A percentile compares a stretch with the other conserved stretches of the same genome.
Evolutionary conservation across 2,113 vertebrate species (phyloP).

Genomic region (Corvus cornix): DNA sequence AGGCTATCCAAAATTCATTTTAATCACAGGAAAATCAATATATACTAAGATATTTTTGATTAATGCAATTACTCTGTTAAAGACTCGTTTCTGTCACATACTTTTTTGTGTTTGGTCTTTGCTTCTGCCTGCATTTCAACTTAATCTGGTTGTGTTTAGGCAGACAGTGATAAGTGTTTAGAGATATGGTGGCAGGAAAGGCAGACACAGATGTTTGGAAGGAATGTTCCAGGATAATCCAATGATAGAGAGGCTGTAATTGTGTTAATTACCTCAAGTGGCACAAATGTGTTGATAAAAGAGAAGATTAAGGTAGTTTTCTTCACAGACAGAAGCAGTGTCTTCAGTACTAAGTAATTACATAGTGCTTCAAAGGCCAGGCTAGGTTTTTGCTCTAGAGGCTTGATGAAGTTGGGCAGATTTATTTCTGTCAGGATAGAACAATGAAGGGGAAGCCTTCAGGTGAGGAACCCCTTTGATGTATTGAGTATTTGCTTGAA

Average conservation of each 20-base stretch:
- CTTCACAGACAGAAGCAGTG: not conserved
- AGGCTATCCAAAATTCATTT: not conserved
- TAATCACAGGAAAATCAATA: not conserved
- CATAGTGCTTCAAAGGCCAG: not conserved
- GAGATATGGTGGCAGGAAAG: not conserved
- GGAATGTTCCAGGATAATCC: not conserved
- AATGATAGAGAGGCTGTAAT: not conserved
- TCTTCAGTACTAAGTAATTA: not conserved
- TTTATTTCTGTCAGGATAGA: not conserved
- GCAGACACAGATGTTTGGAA: not conserved
- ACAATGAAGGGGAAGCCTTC: not conserved
- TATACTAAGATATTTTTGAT: not conserved
- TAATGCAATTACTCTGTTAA: not conserved
- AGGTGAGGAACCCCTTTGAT: not conserved
- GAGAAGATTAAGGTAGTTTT: not conserved
- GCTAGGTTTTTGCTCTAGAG: not conserved
- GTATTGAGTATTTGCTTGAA: not conserved
- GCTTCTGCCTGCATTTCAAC: not conserved
- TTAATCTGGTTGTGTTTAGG: not conserved
- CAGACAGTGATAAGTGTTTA: not conserved
- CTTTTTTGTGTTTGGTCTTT: not conserved
- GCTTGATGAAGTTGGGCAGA: not conserved
- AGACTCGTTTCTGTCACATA: not conserved
- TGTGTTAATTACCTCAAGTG: not conserved
- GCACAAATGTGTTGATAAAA: not conserved